These are phyloP conservation scores for Cryptomyrus ogoouensis DNA, from an alignment of 2,113 vertebrate species.

Conservation along the genomic window DNA sequence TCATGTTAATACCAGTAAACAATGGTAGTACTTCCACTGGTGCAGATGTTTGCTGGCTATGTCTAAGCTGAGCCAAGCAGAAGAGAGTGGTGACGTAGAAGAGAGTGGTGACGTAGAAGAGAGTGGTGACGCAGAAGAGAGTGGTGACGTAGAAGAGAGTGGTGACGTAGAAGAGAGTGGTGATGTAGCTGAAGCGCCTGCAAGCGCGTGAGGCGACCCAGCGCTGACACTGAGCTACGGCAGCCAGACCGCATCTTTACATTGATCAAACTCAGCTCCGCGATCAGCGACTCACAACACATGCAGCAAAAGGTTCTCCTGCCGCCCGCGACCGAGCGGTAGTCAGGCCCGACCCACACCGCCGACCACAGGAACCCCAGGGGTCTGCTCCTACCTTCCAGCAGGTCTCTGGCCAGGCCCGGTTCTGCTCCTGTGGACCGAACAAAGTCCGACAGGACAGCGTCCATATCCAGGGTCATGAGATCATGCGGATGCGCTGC, in stretches of 20 bases:
- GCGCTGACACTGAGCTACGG: not conserved
- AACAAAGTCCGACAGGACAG: constrained; percentile 99
- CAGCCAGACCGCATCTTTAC: not conserved
- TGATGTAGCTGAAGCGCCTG: not conserved
- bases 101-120: not conserved
- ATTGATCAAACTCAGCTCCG: not conserved
- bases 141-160: not conserved
- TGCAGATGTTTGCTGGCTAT: not conserved
- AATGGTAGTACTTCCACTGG: not conserved
- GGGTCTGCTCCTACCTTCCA: constrained; percentile 79
- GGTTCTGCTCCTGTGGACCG: constrained; percentile 99
- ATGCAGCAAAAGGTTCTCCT: not conserved
- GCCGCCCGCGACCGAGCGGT: no score
- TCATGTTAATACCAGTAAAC: not conserved
- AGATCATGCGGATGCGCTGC: constrained; percentile 85
- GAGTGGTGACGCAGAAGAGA: not conserved
- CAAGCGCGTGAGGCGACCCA: not conserved
- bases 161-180: not conserved
- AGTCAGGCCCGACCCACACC: not conserved
- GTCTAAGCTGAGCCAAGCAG: not conserved
- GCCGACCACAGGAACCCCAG: not conserved
- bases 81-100: no score
- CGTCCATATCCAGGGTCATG: constrained; percentile 99
- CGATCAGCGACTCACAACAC: not conserved
- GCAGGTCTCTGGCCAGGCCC: constrained; percentile 98